Evolutionary conservation across 2,113 vertebrate genomes (phyloP).

Genomic region (Cepphus grylle): DNA sequence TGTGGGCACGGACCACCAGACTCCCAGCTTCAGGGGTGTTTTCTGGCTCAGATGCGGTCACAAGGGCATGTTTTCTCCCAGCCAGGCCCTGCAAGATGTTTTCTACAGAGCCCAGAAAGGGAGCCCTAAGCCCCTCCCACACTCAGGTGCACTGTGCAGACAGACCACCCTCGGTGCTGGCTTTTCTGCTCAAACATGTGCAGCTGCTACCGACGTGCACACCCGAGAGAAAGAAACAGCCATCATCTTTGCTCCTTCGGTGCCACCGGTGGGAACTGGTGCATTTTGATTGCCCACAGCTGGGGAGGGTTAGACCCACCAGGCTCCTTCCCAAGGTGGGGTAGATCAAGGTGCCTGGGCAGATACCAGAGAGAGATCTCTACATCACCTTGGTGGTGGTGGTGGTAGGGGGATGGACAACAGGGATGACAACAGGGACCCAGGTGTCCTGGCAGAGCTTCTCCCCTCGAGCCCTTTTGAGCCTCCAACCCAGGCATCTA

Average conservation of each 20-base stretch:
- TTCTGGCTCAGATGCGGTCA: fast-evolving
- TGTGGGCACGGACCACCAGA: fast-evolving
- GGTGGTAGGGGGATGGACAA: background rate
- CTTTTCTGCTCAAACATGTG: fast-evolving
- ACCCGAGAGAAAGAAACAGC: background rate
- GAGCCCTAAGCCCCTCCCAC: fast-evolving
- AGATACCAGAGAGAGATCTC: background rate
- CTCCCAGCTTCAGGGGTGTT: background rate
- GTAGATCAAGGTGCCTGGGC: background rate
- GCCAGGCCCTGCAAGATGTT: background rate
- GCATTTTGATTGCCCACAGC: background rate
- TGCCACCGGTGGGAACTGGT: fast-evolving
- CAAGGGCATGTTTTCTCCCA: background rate
- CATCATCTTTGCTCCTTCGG: fast-evolving
- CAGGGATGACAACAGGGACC: background rate
- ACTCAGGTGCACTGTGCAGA: background rate
- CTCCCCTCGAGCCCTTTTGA: background rate
- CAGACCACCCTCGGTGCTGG: background rate
- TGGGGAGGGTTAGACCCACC: background rate
- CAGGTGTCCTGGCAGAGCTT: background rate
- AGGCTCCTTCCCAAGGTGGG: background rate
- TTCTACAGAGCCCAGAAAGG: background rate
- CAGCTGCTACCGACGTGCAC: background rate
- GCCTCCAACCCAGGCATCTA: background rate
- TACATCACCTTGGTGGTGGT: background rate